phyloP scores from a whole-genome alignment of 2,888 invertebrate species.

The Hirtodrosophila alboralis region DNA sequence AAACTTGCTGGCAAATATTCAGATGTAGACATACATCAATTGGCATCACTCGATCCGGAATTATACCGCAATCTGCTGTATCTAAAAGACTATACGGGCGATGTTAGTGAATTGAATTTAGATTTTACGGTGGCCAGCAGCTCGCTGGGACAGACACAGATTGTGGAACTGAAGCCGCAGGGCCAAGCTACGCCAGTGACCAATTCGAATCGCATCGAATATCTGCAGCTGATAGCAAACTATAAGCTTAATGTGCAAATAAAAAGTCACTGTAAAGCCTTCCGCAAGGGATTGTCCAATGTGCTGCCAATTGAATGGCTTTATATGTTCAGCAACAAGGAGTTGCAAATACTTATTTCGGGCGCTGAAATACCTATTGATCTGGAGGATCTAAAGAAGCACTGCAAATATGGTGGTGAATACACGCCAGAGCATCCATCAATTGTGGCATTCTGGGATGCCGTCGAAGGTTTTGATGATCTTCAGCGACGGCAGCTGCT shows the following conservation, averaged over 20 bases:
- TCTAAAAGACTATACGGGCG: slow-evolving; percentile 92
- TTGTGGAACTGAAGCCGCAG: slow-evolving; percentile 95
- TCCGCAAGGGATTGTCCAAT: slow-evolving; percentile 94
- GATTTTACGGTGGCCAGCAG: slow-evolving; percentile 97
- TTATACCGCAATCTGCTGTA: slow-evolving; percentile 95
- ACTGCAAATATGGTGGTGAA: slow-evolving; percentile 96
- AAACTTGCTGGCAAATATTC: slow-evolving; percentile 91
- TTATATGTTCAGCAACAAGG: slow-evolving; percentile 96
- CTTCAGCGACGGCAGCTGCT: slow-evolving; percentile 93
- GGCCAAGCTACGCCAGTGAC: slow-evolving; percentile 96
- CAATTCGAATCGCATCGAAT: slow-evolving; percentile 96
- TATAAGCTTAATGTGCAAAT: slow-evolving; percentile 97
- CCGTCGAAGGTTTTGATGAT: slow-evolving; percentile 92
- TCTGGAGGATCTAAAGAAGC: slow-evolving; percentile 92
- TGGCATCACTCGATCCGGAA: slow-evolving; percentile 94
- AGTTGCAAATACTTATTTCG: slow-evolving; percentile 97
- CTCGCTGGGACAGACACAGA: slow-evolving; percentile 94
- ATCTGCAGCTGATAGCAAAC: slow-evolving; percentile 97
- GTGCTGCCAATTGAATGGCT: slow-evolving; percentile 97
- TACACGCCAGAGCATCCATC: slow-evolving; percentile 93
- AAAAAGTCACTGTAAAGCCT: slow-evolving; percentile 93
- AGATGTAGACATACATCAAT: slow-evolving; percentile 93
- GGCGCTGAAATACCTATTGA: slow-evolving; percentile 98
- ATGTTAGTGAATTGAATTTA: slow-evolving; percentile 94
- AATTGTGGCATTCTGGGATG: slow-evolving; percentile 95